Conservation (phyloP, 2,888 invertebrate species). For the Acronicta psi region DNA sequence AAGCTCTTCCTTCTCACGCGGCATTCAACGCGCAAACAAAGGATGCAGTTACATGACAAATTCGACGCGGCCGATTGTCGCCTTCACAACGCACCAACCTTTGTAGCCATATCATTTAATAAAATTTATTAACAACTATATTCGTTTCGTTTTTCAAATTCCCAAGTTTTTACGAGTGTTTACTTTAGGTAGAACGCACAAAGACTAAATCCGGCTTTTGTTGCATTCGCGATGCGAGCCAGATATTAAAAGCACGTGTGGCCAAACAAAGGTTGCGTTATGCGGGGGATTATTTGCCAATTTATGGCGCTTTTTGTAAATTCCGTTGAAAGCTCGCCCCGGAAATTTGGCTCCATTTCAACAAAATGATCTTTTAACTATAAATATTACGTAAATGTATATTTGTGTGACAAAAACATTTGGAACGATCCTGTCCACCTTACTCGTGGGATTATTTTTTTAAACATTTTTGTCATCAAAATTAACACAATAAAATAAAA, state of each 20-base stretch:
- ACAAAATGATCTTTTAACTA: slow-evolving; percentile 87
- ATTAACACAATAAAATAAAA: neutral
- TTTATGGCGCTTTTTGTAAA: slow-evolving; percentile 88
- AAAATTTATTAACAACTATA: slow-evolving; percentile 83
- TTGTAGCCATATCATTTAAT: slow-evolving; percentile 79
- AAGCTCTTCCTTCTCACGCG: slow-evolving; percentile 85
- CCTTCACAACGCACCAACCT: slow-evolving; percentile 70
- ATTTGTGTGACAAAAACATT: slow-evolving; percentile 74
- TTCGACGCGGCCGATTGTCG: slow-evolving; percentile 83
- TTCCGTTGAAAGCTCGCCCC: slow-evolving; percentile 84
- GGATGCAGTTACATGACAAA: slow-evolving; percentile 84
- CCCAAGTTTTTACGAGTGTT: slow-evolving; percentile 82
- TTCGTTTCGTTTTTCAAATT: slow-evolving; percentile 49
- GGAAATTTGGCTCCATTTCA: slow-evolving; percentile 89
- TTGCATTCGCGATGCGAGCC: slow-evolving; percentile 72
- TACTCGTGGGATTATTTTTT: slow-evolving; percentile 68
- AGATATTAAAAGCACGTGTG: slow-evolving; percentile 89
- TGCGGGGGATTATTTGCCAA: slow-evolving; percentile 89
- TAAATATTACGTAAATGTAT: slow-evolving; percentile 80
- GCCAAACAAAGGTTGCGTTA: slow-evolving; percentile 89
- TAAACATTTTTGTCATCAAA: slow-evolving; percentile 4
- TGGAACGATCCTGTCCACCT: slow-evolving; percentile 70
- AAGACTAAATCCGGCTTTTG: slow-evolving; percentile 86
- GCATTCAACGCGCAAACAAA: slow-evolving; percentile 80
- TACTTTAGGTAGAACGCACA: slow-evolving; percentile 80